A percentile compares a stretch with the other conserved stretches of the same genome.
These are phyloP conservation scores for Tadarida brasiliensis DNA, from an alignment of 2,797 vertebrate genomes.

Conservation along the genomic window DNA sequence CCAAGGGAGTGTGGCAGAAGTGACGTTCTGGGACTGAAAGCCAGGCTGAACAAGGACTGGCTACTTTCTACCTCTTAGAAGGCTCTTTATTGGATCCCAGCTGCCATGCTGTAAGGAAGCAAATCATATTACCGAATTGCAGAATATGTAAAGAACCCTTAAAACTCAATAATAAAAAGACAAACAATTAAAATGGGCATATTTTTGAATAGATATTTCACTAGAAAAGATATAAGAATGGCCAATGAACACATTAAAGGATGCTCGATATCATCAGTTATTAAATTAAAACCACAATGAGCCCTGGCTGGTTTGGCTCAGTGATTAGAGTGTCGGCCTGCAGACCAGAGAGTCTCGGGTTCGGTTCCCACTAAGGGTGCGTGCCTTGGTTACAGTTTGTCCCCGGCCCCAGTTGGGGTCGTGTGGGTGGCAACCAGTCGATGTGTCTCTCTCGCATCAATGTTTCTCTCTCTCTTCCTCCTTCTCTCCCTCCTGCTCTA, in stretches of 20 bases:
- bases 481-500: no score
- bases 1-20: no score
- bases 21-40: neutral
- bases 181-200: neutral
- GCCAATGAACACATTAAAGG: neutral
- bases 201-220: neutral
- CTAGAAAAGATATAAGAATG: neutral
- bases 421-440: no score
- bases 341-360: no score
- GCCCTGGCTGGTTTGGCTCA: no score
- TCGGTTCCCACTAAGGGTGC: no score
- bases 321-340: no score
- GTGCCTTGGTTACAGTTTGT: no score
- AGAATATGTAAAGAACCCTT: neutral
- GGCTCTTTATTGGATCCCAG: neutral
- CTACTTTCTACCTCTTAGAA: neutral
- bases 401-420: no score
- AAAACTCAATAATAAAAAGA: neutral
- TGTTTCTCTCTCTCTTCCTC: no score
- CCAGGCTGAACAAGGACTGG: neutral
- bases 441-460: no score
- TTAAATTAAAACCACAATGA: neutral
- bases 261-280: neutral
- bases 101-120: neutral
- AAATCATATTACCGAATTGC: neutral